These are phyloP conservation scores for Zootoca vivipara DNA, from an alignment of 2,113 vertebrate genomes.

Conservation along the genomic window DNA sequence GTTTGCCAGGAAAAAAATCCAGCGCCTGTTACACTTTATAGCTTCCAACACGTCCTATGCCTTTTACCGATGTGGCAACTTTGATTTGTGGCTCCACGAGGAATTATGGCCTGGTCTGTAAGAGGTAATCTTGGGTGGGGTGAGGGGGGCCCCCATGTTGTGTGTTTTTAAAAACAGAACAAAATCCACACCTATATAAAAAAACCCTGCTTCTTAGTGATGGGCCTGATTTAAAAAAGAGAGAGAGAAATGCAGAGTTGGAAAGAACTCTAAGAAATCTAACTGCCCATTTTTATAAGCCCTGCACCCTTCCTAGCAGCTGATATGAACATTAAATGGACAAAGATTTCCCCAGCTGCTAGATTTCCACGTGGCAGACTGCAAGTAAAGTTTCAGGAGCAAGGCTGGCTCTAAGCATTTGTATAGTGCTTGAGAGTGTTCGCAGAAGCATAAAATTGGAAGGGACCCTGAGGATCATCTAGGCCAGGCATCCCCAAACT, in stretches of 20 bases:
- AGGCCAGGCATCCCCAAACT: too few relatives aligned
- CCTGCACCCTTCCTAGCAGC: neutral
- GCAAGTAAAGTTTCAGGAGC: neutral
- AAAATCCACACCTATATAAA: neutral
- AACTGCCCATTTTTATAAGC: neutral
- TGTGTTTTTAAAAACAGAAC: neutral
- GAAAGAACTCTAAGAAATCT: neutral
- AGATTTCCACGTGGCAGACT: neutral
- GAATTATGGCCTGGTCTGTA: slow-evolving; percentile 8
- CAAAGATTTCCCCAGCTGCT: neutral
- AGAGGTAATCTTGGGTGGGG: neutral
- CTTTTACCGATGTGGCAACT: neutral
- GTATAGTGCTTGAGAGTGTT: neutral
- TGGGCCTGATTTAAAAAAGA: neutral
- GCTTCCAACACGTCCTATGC: slow-evolving; percentile 1
- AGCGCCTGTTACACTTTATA: neutral
- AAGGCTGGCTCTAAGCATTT: neutral
- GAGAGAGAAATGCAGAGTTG: neutral
- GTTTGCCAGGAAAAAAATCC: neutral
- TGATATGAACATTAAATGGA: neutral
- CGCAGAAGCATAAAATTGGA: neutral
- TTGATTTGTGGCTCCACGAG: neutral
- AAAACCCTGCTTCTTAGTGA: neutral
- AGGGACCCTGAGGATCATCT: too few relatives aligned
- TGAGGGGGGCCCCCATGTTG: too few relatives aligned